Evolutionary conservation across 2,888 invertebrate genomes (phyloP).

Genomic region (Panzeria rudis): DNA sequence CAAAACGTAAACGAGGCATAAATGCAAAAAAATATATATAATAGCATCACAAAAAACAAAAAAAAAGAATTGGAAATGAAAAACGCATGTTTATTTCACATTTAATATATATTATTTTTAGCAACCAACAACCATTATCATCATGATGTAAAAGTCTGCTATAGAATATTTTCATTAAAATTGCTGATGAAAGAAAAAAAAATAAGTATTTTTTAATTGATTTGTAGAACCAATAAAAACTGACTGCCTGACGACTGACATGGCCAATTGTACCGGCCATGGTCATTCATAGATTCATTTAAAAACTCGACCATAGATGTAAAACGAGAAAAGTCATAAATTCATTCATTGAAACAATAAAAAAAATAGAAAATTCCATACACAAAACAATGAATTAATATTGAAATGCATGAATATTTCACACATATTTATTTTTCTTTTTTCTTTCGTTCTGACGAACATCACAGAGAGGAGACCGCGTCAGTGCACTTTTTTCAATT

Average conservation of each 20-base stretch:
- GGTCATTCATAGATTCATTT: slow-evolving; percentile 43
- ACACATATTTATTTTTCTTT: slow-evolving; percentile 13
- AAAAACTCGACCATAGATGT: slow-evolving; percentile 26
- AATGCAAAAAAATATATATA: not conserved
- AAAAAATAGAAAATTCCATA: slow-evolving; percentile 23
- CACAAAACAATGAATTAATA: slow-evolving; percentile 40
- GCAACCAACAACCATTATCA: slow-evolving; percentile 25
- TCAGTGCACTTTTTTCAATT: slow-evolving; percentile 34
- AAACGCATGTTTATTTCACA: slow-evolving; percentile 32
- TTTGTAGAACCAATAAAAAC: slow-evolving; percentile 53
- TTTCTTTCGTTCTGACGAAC: not conserved
- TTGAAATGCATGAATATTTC: slow-evolving; percentile 21
- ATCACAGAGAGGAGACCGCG: slow-evolving; percentile 10
- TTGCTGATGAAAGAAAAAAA: slow-evolving; percentile 5
- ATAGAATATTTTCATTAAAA: slow-evolving; percentile 5
- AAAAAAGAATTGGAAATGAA: not conserved
- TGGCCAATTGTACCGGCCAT: slow-evolving; percentile 52
- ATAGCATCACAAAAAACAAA: not conserved
- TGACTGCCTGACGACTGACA: slow-evolving; percentile 43
- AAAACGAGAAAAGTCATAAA: slow-evolving; percentile 40
- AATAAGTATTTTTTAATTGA: slow-evolving; percentile 40
- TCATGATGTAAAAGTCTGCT: slow-evolving; percentile 3
- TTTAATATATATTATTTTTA: slow-evolving; percentile 44
- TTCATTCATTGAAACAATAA: slow-evolving; percentile 26
- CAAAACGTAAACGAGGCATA: not conserved